These are phyloP conservation scores for Tragelaphus scriptus DNA, from an alignment of 2,113 vertebrate species.

Conservation along the genomic window DNA sequence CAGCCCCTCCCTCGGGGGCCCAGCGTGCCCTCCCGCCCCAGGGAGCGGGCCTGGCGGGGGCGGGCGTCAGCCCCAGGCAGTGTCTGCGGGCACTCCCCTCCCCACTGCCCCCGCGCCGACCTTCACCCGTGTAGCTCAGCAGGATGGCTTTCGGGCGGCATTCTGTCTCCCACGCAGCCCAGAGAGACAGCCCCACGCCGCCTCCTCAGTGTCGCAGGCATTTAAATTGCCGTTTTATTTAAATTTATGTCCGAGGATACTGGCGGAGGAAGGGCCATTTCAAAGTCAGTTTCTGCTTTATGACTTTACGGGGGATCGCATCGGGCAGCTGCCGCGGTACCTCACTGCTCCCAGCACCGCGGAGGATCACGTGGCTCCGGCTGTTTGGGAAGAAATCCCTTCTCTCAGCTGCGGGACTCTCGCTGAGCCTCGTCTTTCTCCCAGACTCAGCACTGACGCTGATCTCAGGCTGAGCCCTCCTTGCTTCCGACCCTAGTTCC, in stretches of 20 bases:
- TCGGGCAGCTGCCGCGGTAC: conserved; percentile 22
- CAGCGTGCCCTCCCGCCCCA: fast-evolving
- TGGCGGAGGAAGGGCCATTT: conserved; percentile 69
- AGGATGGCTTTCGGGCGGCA: not conserved
- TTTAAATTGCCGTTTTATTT: conserved; percentile 74
- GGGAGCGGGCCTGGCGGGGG: not conserved
- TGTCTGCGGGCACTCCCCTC: fast-evolving
- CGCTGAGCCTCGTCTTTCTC: too few relatives aligned
- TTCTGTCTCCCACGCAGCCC: conserved; percentile 33
- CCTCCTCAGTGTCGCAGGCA: conserved; percentile 45
- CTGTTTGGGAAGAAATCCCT: not conserved
- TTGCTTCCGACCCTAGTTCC: not conserved
- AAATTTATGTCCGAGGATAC: conserved; percentile 69
- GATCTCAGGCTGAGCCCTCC: not conserved
- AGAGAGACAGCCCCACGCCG: conserved; percentile 30
- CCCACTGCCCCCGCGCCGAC: not conserved
- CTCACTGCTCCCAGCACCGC: not conserved
- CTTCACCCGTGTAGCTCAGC: not conserved
- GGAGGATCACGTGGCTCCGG: not conserved
- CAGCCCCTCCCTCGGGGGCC: not conserved
- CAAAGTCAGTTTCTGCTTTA: conserved; percentile 71
- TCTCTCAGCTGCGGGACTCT: not conserved
- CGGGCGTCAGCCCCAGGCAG: fast-evolving
- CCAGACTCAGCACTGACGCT: not conserved
- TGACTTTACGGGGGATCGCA: conserved; percentile 21